Conservation (phyloP, 2,797 vertebrate genomes). For the Bradypodion ventrale region DNA sequence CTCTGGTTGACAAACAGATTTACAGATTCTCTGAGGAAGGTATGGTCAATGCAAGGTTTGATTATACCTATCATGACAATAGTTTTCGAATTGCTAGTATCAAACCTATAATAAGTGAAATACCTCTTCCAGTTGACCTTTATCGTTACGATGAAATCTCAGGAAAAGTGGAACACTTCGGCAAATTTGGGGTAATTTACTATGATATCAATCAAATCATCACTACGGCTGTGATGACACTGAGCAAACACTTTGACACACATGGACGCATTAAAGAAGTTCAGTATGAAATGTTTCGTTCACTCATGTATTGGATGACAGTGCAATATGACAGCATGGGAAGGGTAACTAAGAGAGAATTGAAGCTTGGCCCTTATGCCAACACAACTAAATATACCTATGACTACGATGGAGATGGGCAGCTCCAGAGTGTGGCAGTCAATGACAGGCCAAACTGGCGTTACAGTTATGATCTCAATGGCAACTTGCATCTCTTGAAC, state of each 20-base stretch:
- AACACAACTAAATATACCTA: slow-evolving; percentile 99
- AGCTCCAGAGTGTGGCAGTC: slow-evolving; percentile 92
- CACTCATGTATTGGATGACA: slow-evolving; percentile 99
- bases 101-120: slow-evolving; percentile 98
- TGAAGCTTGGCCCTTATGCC: slow-evolving; percentile 96
- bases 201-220: slow-evolving; percentile 99
- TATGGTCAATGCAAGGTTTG: slow-evolving; percentile 98
- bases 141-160: slow-evolving; percentile 98
- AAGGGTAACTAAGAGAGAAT: slow-evolving; percentile 93
- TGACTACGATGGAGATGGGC: slow-evolving; percentile 96
- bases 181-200: slow-evolving; percentile 99
- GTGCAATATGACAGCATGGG: slow-evolving; percentile 99
- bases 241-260: slow-evolving; percentile 99
- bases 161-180: slow-evolving; percentile 96
- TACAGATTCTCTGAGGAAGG: slow-evolving; percentile 98
- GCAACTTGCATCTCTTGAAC: slow-evolving; percentile 95
- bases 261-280: slow-evolving; percentile 98
- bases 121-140: slow-evolving; percentile 94
- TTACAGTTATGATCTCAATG: slow-evolving; percentile 97
- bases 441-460: slow-evolving; percentile 98
- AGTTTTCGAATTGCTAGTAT: slow-evolving; percentile 98
- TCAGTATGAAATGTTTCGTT: slow-evolving; percentile 98
- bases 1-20: slow-evolving; percentile 97
- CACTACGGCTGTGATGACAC: slow-evolving; percentile 98
- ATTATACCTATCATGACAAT: slow-evolving; percentile 98